phyloP scores from a whole-genome alignment of 2,888 invertebrate species.

The Trachelus troglodyta region DNA sequence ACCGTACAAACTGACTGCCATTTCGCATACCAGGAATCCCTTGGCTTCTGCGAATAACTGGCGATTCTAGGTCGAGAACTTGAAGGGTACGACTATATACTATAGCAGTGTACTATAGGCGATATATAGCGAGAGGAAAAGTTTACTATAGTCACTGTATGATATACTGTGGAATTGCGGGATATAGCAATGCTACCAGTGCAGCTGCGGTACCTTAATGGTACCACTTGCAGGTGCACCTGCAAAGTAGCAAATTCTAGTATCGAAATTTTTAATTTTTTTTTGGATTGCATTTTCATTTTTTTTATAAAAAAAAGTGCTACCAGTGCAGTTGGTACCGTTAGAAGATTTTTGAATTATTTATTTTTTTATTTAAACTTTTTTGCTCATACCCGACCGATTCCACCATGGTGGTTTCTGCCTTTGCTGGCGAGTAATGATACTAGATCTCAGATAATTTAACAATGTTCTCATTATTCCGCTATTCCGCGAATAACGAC shows the following conservation, averaged over 20 bases:
- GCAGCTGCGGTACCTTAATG: too few species aligned
- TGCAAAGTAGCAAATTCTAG: too few species aligned
- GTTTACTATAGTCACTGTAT: background rate
- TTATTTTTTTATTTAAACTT: too few species aligned
- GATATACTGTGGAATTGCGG: background rate
- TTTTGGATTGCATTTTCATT: too few species aligned
- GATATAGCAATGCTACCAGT: too few species aligned
- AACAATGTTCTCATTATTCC: conserved; percentile 44
- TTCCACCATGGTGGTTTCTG: too few species aligned
- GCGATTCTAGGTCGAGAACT: background rate
- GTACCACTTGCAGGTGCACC: too few species aligned
- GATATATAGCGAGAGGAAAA: background rate
- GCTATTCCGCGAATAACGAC: conserved; percentile 12
- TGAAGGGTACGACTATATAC: background rate
- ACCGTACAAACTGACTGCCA: background rate
- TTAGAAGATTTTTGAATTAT: too few species aligned
- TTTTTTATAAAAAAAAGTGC: too few species aligned
- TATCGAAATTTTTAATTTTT: too few species aligned
- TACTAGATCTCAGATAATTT: conserved; percentile 42
- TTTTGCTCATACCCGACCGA: too few species aligned
- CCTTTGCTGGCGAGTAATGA: background rate
- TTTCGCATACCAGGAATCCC: background rate
- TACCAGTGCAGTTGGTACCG: too few species aligned
- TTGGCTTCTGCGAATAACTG: background rate
- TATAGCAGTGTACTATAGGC: background rate